Evolutionary conservation across 2,888 invertebrate species (phyloP).

Genomic region (Anagyrus pseudococci): DNA sequence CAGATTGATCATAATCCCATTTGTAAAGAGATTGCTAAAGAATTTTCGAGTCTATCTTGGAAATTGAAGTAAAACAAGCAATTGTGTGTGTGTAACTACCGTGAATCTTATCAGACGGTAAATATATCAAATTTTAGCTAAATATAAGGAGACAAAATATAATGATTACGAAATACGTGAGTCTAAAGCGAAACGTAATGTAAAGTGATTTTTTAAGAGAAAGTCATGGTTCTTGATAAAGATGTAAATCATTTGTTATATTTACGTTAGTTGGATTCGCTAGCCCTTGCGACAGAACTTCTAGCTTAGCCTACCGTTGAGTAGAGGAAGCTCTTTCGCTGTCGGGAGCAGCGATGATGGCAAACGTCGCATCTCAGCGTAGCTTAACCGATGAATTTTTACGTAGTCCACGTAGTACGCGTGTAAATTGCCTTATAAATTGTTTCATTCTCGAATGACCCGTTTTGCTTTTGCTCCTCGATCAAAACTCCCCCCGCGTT

Average conservation of each 20-base stretch:
- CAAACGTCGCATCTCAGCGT: constrained; percentile 12
- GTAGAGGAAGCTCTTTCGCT: constrained; percentile 16
- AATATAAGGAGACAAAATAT: constrained; percentile 11
- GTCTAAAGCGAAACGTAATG: constrained; percentile 12
- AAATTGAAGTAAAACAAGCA: constrained; percentile 8
- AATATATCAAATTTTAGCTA: constrained; percentile 12
- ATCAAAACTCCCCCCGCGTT: too few species aligned
- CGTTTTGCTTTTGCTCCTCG: too few species aligned
- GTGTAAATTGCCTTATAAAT: constrained; percentile 38
- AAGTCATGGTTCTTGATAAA: constrained; percentile 2
- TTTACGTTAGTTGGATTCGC: neutral
- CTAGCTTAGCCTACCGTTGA: neutral
- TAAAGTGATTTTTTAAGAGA: constrained; percentile 17
- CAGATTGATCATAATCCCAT: too few species aligned
- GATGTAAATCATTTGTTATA: constrained; percentile 29
- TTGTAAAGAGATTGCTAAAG: neutral
- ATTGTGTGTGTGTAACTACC: constrained; percentile 11
- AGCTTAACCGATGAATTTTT: constrained; percentile 19
- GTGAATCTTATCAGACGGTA: neutral
- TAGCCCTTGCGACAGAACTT: constrained; percentile 4
- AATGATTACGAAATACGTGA: too few species aligned
- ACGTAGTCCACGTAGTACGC: constrained; percentile 24
- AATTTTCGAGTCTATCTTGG: constrained; percentile 8
- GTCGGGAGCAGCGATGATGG: too few species aligned
- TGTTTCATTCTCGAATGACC: constrained; percentile 9